Evolutionary conservation across 1,140 invertebrate species (phyloP).

Genomic region (Monomorium pharaonis): DNA sequence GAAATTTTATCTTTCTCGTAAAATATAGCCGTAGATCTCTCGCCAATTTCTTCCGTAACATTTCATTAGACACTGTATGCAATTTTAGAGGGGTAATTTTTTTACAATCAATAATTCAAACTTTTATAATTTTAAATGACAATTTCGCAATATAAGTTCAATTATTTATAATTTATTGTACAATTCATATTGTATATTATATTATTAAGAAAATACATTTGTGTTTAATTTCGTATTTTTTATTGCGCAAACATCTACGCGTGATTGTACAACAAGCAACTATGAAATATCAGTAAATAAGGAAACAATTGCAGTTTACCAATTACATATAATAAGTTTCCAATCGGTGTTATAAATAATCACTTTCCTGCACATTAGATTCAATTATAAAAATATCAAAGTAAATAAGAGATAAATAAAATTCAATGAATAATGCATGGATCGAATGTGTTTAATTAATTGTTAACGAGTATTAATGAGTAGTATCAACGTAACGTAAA

Average conservation of each 20-base stretch:
- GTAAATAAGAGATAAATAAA: not conserved
- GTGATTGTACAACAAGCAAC: not conserved
- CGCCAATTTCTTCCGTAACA: not conserved
- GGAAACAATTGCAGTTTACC: not conserved
- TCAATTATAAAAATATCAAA: not conserved
- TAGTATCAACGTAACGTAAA: not conserved
- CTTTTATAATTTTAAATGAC: not conserved
- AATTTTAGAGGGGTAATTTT: not conserved
- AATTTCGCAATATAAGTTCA: not conserved
- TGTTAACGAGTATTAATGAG: not conserved
- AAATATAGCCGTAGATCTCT: not conserved
- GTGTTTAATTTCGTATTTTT: not conserved
- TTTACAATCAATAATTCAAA: not conserved
- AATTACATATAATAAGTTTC: slow-evolving; percentile 6
- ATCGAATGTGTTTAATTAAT: not conserved
- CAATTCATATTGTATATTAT: not conserved
- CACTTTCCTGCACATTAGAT: not conserved
- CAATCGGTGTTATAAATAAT: slow-evolving; percentile 13
- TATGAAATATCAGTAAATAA: not conserved
- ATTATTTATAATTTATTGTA: not conserved
- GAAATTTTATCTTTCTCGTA: not conserved
- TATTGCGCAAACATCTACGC: not conserved
- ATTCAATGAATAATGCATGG: not conserved
- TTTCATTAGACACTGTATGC: not conserved
- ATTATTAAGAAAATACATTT: not conserved